Percentiles rank a stretch among this genome's conserved stretches.
These are phyloP conservation scores for Argyrosomus japonicus DNA, from an alignment of 2,113 vertebrate species.

Conservation along the genomic window DNA sequence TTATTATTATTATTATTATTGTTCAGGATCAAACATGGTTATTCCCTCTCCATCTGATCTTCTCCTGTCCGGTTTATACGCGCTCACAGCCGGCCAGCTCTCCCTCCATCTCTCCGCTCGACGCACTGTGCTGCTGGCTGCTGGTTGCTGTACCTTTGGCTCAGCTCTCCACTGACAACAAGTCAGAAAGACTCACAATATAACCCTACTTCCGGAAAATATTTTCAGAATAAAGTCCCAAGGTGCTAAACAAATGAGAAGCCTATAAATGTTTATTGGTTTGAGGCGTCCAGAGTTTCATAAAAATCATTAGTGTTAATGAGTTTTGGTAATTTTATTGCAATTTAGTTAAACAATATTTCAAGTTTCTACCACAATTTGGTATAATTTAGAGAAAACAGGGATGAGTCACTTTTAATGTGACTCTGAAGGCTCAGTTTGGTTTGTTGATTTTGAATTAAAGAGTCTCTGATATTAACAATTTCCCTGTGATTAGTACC, in stretches of 20 bases:
- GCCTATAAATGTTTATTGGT: no score
- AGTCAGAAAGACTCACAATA: fast-evolving
- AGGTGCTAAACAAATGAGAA: background rate
- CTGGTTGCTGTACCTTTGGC: conserved; percentile 38
- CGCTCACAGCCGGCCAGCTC: conserved; percentile 31
- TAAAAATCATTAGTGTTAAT: no score
- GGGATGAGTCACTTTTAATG: no score
- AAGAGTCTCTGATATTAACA: background rate
- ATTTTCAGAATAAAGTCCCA: conserved; percentile 61
- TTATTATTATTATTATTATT: background rate
- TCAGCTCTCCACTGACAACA: conserved; percentile 48
- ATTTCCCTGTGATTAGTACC: background rate
- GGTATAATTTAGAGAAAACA: no score
- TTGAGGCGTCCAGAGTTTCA: background rate
- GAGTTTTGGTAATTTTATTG: no score
- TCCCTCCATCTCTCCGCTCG: conserved; percentile 66
- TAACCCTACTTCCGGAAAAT: background rate
- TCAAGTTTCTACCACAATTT: background rate
- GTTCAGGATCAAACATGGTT: conserved; percentile 23
- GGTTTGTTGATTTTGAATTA: background rate
- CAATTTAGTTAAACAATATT: background rate
- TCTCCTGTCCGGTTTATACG: background rate
- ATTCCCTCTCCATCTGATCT: background rate
- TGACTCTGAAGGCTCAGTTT: background rate
- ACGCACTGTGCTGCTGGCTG: conserved; percentile 61